Evolutionary conservation across 2,888 invertebrate species (phyloP), one percentile per base, ranked within the genome.

Genomic region (Actias luna): DNA sequence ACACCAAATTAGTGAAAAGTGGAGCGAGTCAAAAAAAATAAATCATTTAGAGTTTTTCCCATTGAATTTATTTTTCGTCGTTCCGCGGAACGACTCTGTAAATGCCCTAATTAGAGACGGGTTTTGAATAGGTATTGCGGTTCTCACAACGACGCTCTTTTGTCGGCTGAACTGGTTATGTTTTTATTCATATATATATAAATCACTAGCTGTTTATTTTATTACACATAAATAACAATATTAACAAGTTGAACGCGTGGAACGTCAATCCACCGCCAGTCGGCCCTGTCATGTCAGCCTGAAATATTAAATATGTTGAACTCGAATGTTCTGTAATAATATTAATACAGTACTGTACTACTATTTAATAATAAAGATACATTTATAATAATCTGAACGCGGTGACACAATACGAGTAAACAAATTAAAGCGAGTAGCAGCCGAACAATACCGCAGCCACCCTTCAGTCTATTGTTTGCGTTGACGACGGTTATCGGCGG

Each of bases 361-460:
- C n/a, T n/a, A 5, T 42, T 42, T 18, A 18, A 42, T 42, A 42
- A 42, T 42, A 42, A 39, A 36, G 62, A 18, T 18, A 50, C 29
- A 27, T 63, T 63, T 50, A 59, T 29, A 57, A 59, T 58, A 59
- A 63, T 55, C 55, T 59, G 39, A 31, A 36, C 52, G 57, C 62
- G 58, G 69, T 65, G 64, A 71, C 63, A 79, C 77, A 78, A 79
- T 74, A 65, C 68, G 59, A 67, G 70, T 69, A 70, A 76, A 77
- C 78, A 79, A 81, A 81, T 81, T 76, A 72, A 76, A 77, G 71
- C 71, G 67, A 70, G 69, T 66, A 67, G 68, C 67, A 66, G 68
- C 66, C 69, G 71, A 69, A 76, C 75, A 78, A 77, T 75, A 66
- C 68, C 33, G 67, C 64, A 36, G 67, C 65, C 72, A 71, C 72